Percentiles rank a stretch among this genome's conserved stretches.
phyloP scores from a whole-genome alignment of 2,113 vertebrate species.

The Delphinapterus leucas region DNA sequence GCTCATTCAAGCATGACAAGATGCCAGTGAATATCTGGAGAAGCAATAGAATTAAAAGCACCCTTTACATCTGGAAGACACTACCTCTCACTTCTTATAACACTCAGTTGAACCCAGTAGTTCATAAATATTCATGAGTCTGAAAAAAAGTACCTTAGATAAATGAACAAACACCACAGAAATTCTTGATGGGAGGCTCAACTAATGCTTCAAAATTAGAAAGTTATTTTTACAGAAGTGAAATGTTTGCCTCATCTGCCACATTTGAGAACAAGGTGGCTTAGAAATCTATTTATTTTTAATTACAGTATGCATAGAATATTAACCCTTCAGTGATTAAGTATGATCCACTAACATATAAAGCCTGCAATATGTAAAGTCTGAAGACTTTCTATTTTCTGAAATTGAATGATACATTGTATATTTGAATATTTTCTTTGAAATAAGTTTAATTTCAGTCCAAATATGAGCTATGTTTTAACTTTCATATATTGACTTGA shows the following conservation, averaged over 20 bases:
- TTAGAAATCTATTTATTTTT: conserved; percentile 43
- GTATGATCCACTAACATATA: neutral
- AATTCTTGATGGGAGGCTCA: conserved; percentile 35
- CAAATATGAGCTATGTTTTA: neutral
- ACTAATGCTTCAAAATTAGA: conserved; percentile 30
- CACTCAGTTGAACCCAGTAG: conserved; percentile 21
- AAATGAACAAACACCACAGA: conserved; percentile 52
- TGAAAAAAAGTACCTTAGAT: conserved; percentile 44
- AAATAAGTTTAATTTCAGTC: conserved; percentile 1
- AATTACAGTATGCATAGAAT: neutral
- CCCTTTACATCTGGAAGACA: conserved; percentile 48
- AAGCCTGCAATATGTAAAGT: neutral
- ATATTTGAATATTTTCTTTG: conserved; percentile 5
- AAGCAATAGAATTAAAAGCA: conserved; percentile 26
- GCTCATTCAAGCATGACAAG: conserved; percentile 54
- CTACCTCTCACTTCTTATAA: conserved; percentile 38
- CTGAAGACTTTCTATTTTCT: conserved; percentile 38
- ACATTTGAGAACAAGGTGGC: neutral
- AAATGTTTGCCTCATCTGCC: conserved; percentile 31
- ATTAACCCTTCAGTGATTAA: conserved; percentile 34
- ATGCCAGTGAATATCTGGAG: conserved; percentile 47
- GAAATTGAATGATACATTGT: neutral
- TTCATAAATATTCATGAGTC: conserved; percentile 68
- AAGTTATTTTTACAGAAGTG: conserved; percentile 54
- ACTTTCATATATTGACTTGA: conserved; percentile 4